Conservation (phyloP, 2,888 invertebrate genomes). For the Caenorhabditis macrosperma region DNA sequence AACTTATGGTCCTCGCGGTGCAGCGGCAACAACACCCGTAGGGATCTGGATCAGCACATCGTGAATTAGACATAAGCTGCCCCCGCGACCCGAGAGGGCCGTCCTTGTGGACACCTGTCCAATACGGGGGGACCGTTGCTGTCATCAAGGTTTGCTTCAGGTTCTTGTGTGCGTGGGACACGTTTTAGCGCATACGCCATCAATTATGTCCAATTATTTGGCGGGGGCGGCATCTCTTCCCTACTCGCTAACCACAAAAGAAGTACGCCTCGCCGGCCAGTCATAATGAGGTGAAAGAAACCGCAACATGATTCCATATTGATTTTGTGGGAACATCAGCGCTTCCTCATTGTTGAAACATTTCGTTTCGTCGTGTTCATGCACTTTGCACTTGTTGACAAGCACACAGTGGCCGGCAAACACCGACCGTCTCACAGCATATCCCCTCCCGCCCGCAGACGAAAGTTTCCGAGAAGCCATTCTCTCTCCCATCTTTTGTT, state of each 20-base stretch:
- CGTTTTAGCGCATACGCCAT: slow-evolving; percentile 33
- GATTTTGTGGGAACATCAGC: slow-evolving; percentile 13
- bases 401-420: slow-evolving; percentile 38
- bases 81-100: no score
- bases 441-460: slow-evolving; percentile 15
- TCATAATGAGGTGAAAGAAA: slow-evolving; percentile 48
- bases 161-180: neutral
- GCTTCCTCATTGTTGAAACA: slow-evolving; percentile 22
- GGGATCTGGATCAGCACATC: slow-evolving; percentile 43
- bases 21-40: slow-evolving; percentile 8
- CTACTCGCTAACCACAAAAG: slow-evolving; percentile 18
- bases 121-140: slow-evolving; percentile 19
- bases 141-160: slow-evolving; percentile 21
- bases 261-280: slow-evolving; percentile 46
- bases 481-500: slow-evolving; percentile 1
- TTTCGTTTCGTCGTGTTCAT: slow-evolving; percentile 48
- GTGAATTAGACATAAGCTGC: slow-evolving; percentile 47
- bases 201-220: slow-evolving; percentile 58
- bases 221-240: slow-evolving; percentile 22
- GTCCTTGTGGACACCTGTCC: slow-evolving; percentile 48
- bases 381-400: slow-evolving; percentile 60
- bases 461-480: neutral
- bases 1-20: slow-evolving; percentile 31
- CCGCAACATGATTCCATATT: slow-evolving; percentile 22
- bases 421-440: slow-evolving; percentile 38